These are phyloP conservation scores for Xyrauchen texanus DNA, from an alignment of 2,113 vertebrate species.

Conservation along the genomic window DNA sequence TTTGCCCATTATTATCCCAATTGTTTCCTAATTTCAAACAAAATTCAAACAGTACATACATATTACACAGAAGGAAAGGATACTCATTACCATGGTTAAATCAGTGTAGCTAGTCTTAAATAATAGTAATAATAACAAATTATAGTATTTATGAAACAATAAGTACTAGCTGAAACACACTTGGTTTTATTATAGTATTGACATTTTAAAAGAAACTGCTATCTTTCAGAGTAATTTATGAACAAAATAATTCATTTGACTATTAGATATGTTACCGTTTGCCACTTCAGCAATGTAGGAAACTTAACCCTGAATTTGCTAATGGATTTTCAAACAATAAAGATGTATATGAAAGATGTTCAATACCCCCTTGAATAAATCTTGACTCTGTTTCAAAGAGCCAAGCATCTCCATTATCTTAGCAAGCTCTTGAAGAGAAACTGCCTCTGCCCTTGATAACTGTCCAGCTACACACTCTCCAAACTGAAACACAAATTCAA, in stretches of 20 bases:
- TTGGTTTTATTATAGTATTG: no score
- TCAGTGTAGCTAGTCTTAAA: no score
- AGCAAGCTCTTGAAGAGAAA: not conserved
- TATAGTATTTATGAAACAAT: no score
- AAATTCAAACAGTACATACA: no score
- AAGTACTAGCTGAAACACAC: no score
- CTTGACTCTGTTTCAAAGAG: not conserved
- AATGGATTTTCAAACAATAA: not conserved
- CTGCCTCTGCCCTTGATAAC: conserved; percentile 10
- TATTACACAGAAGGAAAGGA: no score
- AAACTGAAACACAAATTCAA: conserved; percentile 29
- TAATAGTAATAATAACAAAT: no score
- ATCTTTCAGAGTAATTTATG: conserved; percentile 15
- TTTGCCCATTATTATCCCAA: no score
- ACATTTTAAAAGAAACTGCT: no score
- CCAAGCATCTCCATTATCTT: not conserved
- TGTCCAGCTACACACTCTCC: not conserved
- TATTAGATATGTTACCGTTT: conserved; percentile 11
- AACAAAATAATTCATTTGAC: conserved; percentile 1
- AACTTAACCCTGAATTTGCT: not conserved
- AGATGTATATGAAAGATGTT: not conserved
- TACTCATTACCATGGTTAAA: no score
- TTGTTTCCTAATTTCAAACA: no score
- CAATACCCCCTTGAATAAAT: not conserved
- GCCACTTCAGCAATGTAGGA: not conserved